Evolutionary conservation across 2,113 vertebrate genomes (phyloP).

Genomic region (Phainopepla nitens): DNA sequence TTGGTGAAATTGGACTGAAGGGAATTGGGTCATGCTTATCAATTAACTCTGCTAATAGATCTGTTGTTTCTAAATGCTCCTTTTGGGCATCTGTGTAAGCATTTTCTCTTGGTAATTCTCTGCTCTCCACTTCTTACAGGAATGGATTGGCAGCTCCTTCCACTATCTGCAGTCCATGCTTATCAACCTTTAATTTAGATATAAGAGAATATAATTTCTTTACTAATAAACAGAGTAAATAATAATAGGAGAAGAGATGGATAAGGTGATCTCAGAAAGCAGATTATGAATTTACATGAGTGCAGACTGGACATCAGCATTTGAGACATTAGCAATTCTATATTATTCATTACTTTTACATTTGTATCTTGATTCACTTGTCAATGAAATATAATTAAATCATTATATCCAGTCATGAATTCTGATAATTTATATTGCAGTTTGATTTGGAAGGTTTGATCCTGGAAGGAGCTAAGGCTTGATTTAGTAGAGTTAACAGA

Average conservation of each 20-base stretch:
- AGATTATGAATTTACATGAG: neutral
- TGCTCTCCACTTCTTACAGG: neutral
- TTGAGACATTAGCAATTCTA: neutral
- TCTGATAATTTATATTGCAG: neutral
- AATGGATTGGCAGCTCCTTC: neutral
- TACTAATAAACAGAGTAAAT: neutral
- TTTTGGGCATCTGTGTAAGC: neutral
- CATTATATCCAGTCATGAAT: neutral
- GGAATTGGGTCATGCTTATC: neutral
- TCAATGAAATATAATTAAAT: neutral
- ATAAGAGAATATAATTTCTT: neutral
- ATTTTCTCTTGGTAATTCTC: neutral
- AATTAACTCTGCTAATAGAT: slow-evolving; percentile 19
- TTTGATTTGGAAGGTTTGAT: neutral
- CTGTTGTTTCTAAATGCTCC: neutral
- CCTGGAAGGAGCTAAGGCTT: neutral
- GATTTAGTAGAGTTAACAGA: neutral
- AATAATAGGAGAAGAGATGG: neutral
- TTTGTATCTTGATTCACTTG: neutral
- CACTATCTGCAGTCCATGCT: neutral
- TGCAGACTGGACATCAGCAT: neutral
- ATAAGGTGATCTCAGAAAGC: neutral
- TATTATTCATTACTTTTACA: neutral
- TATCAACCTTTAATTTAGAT: neutral
- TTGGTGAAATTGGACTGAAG: neutral